Evolutionary conservation across 1,140 invertebrate genomes (phyloP), one percentile per base, ranked within the genome.

Genomic region (Drosophila parabipectinata): DNA sequence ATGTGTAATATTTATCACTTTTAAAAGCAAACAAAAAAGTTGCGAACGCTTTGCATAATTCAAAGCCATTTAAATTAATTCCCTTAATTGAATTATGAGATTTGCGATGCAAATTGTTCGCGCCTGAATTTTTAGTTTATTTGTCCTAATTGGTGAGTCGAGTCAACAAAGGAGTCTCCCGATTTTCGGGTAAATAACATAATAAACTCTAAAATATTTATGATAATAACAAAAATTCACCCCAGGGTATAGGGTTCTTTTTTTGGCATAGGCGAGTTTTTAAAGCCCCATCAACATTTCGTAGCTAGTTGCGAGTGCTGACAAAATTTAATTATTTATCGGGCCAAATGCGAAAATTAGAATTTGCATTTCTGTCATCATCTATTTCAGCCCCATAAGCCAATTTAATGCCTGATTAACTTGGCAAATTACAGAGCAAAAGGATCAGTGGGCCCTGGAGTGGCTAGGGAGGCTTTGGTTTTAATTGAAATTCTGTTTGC

Each of bases 321-420:
- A 51, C 51, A 55, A 75, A 85, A 85, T 72, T 67, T 15, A 87
- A 82, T 85, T 88, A 78, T 72, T 61, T 37, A 85, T 57, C 30
- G 73, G 56, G 57, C 8, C 18, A 34, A 77, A 62, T 62, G 72
- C 59, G 48, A 77, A 69, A 85, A 72, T 71, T 84, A 64, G 52
- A 85, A 72, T 81, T 75, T 72, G 63, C 72, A 87, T 72, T 82
- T 75, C 71, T 87, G 82, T 85, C 82, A 87, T 67, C 78, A 78
- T 75, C 61, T 71, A 81, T 87, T 77, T 67, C 57, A 45, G 41
- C 48, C 14, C 37, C 30, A 60, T 75, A 87, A 87, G 83, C 82
- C 60, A 82, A 82, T 88, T 87, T 88, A 82, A 88, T 79, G 79
- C 71, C 75, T 71, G 76, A 79, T 83, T 87, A 88, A 79, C 63